Evolutionary conservation across 2,797 vertebrate genomes (phyloP), one percentile per base, ranked within the genome.

Genomic region (Pyrocephalus nanus): DNA sequence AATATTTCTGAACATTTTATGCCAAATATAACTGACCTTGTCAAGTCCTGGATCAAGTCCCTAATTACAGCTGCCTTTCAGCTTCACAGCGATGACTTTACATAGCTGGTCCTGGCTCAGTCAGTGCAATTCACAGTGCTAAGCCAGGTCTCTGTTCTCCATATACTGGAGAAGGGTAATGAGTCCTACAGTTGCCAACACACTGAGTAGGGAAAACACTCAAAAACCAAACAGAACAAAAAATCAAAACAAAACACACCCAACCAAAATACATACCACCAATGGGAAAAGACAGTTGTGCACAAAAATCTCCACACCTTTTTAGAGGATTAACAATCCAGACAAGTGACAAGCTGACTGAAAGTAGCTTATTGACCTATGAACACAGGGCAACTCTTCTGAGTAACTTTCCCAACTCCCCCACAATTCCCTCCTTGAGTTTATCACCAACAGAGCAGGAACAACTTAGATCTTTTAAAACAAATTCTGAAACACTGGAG

Each of bases 11-110:
- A 78, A 57, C 15, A 32, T 51, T 88, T 94, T 90, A 65, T 73
- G 86, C 87, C 76, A 70, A 94, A 93, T 92, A 92, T 92, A 93
- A 75, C 70, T 81, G 76, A 91, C 79, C 79, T 94, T 93, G 85
- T 66, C 76, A 72, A 72, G 53, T 36, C 77, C 58, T 93, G 82
- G 66, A 91, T 78, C 66, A 64, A 83, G 36, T 78, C 91, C 58
- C 74, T 95, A 95, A 96, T 94, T 92, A 93, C 64, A 84, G 58
- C 90, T 93, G 87, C 43, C 73, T 86, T 91, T 91, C 82, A 88
- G 76, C 55, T 94, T 88, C 91, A 83, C 36, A 75, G 89, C 47
- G 69, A 12, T 80, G 45, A 91, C 79, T 88, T 88, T 7, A 90
- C 72, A 80, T 22, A 90, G 87, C 79, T 86, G 58, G 34, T 71